Evolutionary conservation across 2,113 vertebrate species (phyloP), one percentile per base, ranked within the genome.

Genomic region (Irena cyanogastra): DNA sequence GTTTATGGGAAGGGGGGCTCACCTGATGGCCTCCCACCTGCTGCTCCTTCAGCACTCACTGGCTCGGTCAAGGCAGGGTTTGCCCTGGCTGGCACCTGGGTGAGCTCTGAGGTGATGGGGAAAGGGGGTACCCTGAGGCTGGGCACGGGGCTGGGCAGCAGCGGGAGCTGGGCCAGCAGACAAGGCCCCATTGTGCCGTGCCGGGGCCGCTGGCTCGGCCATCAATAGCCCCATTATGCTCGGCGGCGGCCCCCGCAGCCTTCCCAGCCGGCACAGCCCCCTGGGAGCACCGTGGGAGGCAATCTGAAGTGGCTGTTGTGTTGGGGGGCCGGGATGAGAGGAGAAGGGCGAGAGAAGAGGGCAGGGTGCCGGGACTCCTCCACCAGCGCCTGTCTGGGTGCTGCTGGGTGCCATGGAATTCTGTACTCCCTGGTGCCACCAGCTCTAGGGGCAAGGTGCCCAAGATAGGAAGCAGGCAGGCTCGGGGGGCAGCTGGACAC

Each of bases 181-280:
- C 96, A 97, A 97, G 95, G 96, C 87, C 57, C 94, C 71, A 83
- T 96, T 96, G 95, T 96, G 93, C 89, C 45, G 16, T 3, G 12
- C 69, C 6, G 60, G 44, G 80, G n/a, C 86, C 10, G 47, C 66
- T 39, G 37, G 50, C 79, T 69, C 13, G 13, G 53, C 82, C 28
- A 1, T 97, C 95, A 96, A 96, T 94, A 50, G 97, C 60, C 7
- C 57, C 85, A 93, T 97, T 96, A 94, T 97, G 70, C 57, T 71
- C 45, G 1, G 68, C 6, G 5, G 64, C 35, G 16, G 85, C 85
- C 92, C 82, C 87, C 83, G 47, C 79, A 87, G 84, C 76, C 85
- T 89, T 94, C 95, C 97, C 94, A 91, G 95, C 52, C 65, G 11
- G 81, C 19, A 24, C 5, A 37, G 56, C 90, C 88, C 79, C 74